Conservation (phyloP, 2,888 invertebrate genomes). For the Limnephilus marmoratus region DNA sequence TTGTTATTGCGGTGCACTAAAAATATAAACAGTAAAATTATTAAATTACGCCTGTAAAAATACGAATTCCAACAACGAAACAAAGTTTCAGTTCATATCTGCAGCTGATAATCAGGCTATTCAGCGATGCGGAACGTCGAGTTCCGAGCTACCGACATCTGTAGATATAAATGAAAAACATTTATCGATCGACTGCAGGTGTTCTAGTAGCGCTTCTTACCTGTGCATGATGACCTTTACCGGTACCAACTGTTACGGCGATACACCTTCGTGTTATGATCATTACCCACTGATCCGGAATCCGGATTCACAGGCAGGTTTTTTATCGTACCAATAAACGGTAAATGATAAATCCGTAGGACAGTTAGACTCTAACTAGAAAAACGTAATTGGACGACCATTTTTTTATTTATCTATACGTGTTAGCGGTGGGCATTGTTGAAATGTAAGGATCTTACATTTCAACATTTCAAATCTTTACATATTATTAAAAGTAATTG, state of each 20-base stretch:
- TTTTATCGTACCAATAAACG: background rate
- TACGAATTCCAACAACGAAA: background rate
- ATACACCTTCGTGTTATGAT: background rate
- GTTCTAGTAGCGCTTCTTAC: background rate
- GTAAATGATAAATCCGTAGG: background rate
- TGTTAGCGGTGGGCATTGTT: background rate
- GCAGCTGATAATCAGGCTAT: background rate
- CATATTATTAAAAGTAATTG: background rate
- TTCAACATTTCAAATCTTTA: too few species aligned
- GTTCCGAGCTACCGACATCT: conserved; percentile 28
- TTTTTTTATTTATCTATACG: background rate
- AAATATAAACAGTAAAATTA: background rate
- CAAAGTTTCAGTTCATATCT: background rate
- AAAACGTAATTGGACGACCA: background rate
- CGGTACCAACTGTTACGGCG: background rate
- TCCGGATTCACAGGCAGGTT: background rate
- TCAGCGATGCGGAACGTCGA: background rate
- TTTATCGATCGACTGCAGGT: conserved; percentile 30
- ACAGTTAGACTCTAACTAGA: background rate
- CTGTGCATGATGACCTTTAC: background rate
- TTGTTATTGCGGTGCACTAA: background rate
- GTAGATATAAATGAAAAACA: background rate
- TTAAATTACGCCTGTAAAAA: background rate
- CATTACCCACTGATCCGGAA: background rate
- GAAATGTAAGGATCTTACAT: background rate